A percentile compares a stretch with the other conserved stretches of the same genome.
Evolutionary conservation across 1,140 invertebrate genomes (phyloP).

Genomic region (Copidosoma floridanum): DNA sequence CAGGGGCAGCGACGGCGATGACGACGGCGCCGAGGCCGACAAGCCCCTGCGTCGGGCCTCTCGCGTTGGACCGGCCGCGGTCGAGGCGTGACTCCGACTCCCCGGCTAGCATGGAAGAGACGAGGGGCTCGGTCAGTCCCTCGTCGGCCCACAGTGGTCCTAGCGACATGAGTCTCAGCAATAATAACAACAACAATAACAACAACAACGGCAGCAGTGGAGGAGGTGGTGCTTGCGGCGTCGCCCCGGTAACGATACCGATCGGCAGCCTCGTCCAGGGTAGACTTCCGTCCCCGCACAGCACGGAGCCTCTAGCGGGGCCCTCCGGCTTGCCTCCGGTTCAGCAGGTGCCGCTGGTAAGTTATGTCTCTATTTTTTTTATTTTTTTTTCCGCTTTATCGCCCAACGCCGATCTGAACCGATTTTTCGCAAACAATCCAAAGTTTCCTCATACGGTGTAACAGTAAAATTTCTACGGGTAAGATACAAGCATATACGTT

Average conservation of each 20-base stretch:
- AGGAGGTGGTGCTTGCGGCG: slow-evolving; percentile 5
- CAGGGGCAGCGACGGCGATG: slow-evolving; percentile 37
- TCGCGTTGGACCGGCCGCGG: slow-evolving; percentile 48
- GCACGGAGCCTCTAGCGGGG: slow-evolving; percentile 68
- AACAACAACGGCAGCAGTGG: slow-evolving; percentile 38
- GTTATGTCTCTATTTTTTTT: too few species aligned
- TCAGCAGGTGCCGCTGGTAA: slow-evolving; percentile 83
- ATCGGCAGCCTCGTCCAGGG: slow-evolving; percentile 48
- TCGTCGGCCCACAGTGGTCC: slow-evolving; percentile 58
- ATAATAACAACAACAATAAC: too few species aligned
- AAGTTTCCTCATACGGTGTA: too few species aligned
- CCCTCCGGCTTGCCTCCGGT: slow-evolving; percentile 78
- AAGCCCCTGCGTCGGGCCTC: slow-evolving; percentile 51
- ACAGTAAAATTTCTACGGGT: too few species aligned
- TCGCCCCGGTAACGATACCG: slow-evolving; percentile 36
- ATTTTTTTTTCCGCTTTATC: too few species aligned
- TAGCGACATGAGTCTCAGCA: slow-evolving; percentile 61
- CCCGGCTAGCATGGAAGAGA: slow-evolving; percentile 50
- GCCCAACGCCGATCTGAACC: too few species aligned
- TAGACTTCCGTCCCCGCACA: slow-evolving; percentile 64
- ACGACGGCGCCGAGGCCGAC: slow-evolving; percentile 40
- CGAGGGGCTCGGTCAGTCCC: slow-evolving; percentile 54
- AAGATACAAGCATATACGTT: too few species aligned
- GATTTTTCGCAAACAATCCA: too few species aligned
- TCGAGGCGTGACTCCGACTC: slow-evolving; percentile 51